Conservation (phyloP, 2,113 vertebrate species). For the Notothenia rossii region DNA sequence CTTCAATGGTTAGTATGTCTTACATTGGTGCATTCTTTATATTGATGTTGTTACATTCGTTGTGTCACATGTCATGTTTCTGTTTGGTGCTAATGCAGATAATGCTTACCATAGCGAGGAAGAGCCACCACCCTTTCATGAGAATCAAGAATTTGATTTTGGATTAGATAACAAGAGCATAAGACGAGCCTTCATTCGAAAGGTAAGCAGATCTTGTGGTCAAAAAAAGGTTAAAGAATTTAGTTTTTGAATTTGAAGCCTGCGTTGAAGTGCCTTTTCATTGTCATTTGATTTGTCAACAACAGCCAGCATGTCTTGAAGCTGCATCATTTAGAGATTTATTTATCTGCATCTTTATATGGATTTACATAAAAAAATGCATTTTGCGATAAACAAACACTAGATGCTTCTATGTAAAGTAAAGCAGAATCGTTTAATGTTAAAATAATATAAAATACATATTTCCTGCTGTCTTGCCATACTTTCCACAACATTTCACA, state of each 20-base stretch:
- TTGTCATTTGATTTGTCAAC: not conserved
- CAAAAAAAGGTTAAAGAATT: not conserved
- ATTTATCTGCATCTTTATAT: not conserved
- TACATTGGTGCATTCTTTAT: not conserved
- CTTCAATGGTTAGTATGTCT: conserved; percentile 27
- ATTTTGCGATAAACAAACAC: not conserved
- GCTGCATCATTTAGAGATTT: not conserved
- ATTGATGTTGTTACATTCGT: not conserved
- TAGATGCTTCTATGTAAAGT: not conserved
- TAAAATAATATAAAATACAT: not conserved
- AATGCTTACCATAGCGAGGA: conserved; percentile 50
- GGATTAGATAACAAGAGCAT: conserved; percentile 73
- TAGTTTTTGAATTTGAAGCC: no score
- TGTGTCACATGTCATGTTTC: not conserved
- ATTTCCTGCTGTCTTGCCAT: not conserved
- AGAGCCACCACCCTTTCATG: conserved; percentile 65
- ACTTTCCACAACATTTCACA: not conserved
- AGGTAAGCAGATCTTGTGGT: conserved; percentile 50
- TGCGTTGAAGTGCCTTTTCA: not conserved
- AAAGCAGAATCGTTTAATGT: not conserved
- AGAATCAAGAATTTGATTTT: conserved; percentile 69
- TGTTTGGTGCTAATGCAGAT: conserved; percentile 35
- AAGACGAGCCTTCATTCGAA: conserved; percentile 72
- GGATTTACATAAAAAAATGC: not conserved
- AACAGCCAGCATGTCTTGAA: not conserved